A percentile compares a stretch with the other conserved stretches of the same genome.
These are phyloP conservation scores for Halichondria panicea DNA, from an alignment of 37 sponge, comb jelly and placozoan genomes.

Conservation along the genomic window DNA sequence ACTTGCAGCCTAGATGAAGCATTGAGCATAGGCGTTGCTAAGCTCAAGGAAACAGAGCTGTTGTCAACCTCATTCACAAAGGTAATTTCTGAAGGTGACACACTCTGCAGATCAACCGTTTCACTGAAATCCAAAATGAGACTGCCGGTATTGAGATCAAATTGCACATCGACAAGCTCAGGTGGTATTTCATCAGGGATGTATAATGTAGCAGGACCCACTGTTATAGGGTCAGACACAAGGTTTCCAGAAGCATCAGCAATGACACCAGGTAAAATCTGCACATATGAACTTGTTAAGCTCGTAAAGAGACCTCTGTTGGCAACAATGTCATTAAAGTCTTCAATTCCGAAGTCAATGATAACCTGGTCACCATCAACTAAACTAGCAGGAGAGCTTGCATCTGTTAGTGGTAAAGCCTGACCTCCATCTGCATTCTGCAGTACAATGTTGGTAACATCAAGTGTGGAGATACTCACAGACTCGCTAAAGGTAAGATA, in stretches of 20 bases:
- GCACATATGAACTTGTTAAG: conserved; percentile 45
- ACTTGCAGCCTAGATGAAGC: conserved; percentile 39
- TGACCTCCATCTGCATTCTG: conserved; percentile 62
- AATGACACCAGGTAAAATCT: conserved; percentile 27
- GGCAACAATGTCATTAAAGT: conserved; percentile 68
- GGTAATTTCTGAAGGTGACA: conserved; percentile 63
- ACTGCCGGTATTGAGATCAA: conserved; percentile 67
- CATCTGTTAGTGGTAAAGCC: conserved; percentile 26
- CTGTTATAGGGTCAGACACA: conserved; percentile 14
- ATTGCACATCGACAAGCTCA: conserved; percentile 38
- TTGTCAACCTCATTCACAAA: conserved; percentile 44
- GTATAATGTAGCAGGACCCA: conserved; percentile 39
- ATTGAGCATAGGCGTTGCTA: conserved; percentile 57
- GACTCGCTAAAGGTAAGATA: conserved; percentile 77
- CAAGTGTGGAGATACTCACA: conserved; percentile 65
- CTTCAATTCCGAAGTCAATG: conserved; percentile 41
- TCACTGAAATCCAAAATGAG: conserved; percentile 73
- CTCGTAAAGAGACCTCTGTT: conserved; percentile 42
- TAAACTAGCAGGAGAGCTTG: conserved; percentile 49
- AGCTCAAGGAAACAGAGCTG: conserved; percentile 43
- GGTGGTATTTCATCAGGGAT: conserved; percentile 56
- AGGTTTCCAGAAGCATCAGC: conserved; percentile 55
- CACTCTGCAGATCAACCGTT: conserved; percentile 58
- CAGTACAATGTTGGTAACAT: conserved; percentile 56
- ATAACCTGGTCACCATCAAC: conserved; percentile 47